Percentiles rank a stretch among this genome's conserved stretches.
Conservation (phyloP, 2,797 vertebrate genomes). For the Neostethus bicornis region DNA sequence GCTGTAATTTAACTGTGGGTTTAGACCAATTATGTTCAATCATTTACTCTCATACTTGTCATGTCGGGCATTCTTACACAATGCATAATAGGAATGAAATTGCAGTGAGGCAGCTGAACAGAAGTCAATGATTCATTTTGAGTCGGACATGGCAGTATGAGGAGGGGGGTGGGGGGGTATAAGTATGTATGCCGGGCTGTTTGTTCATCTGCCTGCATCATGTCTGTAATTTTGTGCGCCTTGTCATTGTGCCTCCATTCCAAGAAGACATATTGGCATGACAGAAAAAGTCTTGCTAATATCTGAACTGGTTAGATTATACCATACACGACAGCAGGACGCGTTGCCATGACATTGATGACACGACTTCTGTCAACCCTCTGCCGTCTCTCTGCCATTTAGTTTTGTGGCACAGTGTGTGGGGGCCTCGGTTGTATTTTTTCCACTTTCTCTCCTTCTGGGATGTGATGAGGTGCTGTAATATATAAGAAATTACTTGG, state of each 20-base stretch:
- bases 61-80: slow-evolving; percentile 4
- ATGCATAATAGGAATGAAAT: slow-evolving; percentile 17
- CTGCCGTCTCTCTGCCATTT: slow-evolving; percentile 60
- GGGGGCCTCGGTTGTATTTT: slow-evolving; percentile 36
- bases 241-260: slow-evolving; percentile 39
- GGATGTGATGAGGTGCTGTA: slow-evolving; percentile 66
- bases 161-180: too few species aligned
- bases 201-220: slow-evolving; percentile 41
- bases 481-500: slow-evolving; percentile 73
- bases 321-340: slow-evolving; percentile 60
- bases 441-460: slow-evolving; percentile 33
- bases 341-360: slow-evolving; percentile 62
- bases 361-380: slow-evolving; percentile 63
- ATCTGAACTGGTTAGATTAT: slow-evolving; percentile 56
- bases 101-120: slow-evolving; percentile 14
- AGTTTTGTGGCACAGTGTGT: slow-evolving; percentile 27
- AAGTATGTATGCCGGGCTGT: slow-evolving; percentile 37
- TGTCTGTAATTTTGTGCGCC: slow-evolving; percentile 28
- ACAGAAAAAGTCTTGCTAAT: slow-evolving; percentile 55
- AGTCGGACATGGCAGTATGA: slow-evolving; percentile 22
- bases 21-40: slow-evolving; percentile 20
- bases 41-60: slow-evolving; percentile 11
- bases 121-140: slow-evolving; percentile 22
- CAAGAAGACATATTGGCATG: slow-evolving; percentile 48
- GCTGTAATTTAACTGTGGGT: slow-evolving; percentile 16